Percentiles rank a stretch among this genome's conserved stretches.
Evolutionary conservation across 2,888 invertebrate species (phyloP).

Genomic region (Lasioglossum zephyrum): DNA sequence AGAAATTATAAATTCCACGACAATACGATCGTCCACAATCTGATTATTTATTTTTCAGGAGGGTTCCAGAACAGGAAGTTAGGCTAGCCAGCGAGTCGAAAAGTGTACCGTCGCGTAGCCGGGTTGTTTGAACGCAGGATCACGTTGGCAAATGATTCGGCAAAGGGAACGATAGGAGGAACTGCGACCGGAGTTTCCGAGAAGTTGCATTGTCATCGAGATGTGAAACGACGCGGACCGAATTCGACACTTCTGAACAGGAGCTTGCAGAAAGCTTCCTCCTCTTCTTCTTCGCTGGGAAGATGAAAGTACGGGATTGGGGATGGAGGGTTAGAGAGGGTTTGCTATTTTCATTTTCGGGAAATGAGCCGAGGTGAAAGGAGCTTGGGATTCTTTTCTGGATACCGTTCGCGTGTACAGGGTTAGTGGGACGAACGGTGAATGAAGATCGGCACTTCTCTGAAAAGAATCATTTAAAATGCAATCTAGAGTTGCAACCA

Average conservation of each 20-base stretch:
- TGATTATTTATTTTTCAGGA: neutral
- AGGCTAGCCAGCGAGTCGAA: neutral
- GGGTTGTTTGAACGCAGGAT: neutral
- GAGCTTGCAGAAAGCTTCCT: neutral
- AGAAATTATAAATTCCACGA: neutral
- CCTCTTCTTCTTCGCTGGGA: neutral
- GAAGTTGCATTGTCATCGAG: slow-evolving; percentile 14
- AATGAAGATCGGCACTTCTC: neutral
- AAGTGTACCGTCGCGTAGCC: neutral
- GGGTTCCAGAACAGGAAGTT: neutral
- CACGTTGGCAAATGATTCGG: neutral
- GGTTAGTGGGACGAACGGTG: slow-evolving; percentile 13
- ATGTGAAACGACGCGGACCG: slow-evolving; percentile 35
- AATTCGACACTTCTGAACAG: slow-evolving; percentile 52
- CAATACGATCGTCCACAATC: too few species aligned
- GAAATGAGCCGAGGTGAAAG: slow-evolving; percentile 32
- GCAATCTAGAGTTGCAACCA: neutral
- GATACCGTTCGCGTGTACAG: slow-evolving; percentile 11
- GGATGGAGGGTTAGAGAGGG: neutral
- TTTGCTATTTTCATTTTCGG: slow-evolving; percentile 6
- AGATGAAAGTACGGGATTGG: neutral
- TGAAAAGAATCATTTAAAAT: neutral
- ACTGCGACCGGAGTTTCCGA: neutral
- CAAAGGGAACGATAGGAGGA: neutral
- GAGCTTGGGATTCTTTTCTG: slow-evolving; percentile 4